Evolutionary conservation across 2,797 vertebrate genomes (phyloP).

Genomic region (Sebastes flavidus): DNA sequence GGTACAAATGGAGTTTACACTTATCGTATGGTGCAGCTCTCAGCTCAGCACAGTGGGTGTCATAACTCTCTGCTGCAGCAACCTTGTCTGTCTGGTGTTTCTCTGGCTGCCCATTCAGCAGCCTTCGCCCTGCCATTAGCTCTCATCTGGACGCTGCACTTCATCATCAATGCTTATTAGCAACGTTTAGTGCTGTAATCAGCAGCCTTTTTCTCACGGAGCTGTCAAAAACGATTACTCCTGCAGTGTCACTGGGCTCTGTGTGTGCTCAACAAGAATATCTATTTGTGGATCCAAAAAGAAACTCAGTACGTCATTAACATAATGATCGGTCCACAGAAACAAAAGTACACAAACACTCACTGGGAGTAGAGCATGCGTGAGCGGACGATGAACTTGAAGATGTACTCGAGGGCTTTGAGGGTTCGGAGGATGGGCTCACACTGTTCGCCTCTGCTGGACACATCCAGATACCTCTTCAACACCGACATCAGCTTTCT

Average conservation of each 20-base stretch:
- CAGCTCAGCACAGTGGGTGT: conserved; percentile 24
- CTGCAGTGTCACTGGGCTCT: background rate
- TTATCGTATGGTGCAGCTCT: conserved; percentile 50
- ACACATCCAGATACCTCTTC: conserved; percentile 94
- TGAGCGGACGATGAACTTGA: conserved; percentile 99
- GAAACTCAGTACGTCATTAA: background rate
- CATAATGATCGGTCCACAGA: conserved; percentile 3
- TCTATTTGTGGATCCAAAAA: conserved; percentile 10
- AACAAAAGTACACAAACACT: conserved; percentile 72
- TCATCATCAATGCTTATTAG: conserved; percentile 78
- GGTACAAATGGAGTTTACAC: conserved; percentile 68
- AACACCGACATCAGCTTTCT: conserved; percentile 97
- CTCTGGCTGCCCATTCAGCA: conserved; percentile 55
- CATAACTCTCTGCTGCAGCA: conserved; percentile 51
- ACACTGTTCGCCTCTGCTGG: conserved; percentile 93
- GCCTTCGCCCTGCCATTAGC: conserved; percentile 49
- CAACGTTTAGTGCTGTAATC: conserved; percentile 69
- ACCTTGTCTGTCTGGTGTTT: conserved; percentile 23
- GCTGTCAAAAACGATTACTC: conserved; percentile 58
- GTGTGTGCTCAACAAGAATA: conserved; percentile 9
- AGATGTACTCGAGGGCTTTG: conserved; percentile 97
- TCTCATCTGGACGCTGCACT: conserved; percentile 57
- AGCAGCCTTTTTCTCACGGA: conserved; percentile 54
- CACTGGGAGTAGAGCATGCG: conserved; percentile 97
- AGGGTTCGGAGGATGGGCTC: conserved; percentile 95